These are phyloP conservation scores for Hydractinia symbiolongicarpus DNA, from an alignment of 30 jellyfish, hydroid and myxozoan species.

Conservation along the genomic window DNA sequence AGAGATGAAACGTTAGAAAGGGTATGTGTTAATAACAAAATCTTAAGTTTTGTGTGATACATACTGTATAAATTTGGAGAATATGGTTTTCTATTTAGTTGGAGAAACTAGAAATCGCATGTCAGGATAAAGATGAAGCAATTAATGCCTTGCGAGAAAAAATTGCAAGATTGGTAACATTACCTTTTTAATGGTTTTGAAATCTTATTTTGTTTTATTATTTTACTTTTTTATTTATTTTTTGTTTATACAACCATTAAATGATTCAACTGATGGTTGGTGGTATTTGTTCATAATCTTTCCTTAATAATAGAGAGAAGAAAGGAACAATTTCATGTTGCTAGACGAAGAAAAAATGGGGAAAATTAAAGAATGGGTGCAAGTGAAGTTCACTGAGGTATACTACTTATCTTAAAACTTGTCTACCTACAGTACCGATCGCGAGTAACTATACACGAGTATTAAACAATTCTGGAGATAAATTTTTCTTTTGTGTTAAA, in stretches of 20 bases:
- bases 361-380: conserved; percentile 76
- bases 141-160: conserved; percentile 51
- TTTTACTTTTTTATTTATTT: not conserved
- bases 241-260: not conserved
- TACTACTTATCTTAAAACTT: not conserved
- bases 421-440: too few relatives aligned
- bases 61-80: not conserved
- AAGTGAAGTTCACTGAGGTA: conserved; percentile 66
- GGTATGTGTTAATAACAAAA: conserved; percentile 18
- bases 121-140: conserved; percentile 70
- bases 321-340: conserved; percentile 49
- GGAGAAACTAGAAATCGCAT: conserved; percentile 33
- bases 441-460: too few relatives aligned
- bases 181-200: not conserved
- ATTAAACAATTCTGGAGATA: too few relatives aligned
- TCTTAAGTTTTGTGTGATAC: not conserved
- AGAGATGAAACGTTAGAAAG: conserved; percentile 49
- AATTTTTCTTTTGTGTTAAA: too few relatives aligned
- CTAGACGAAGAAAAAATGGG: conserved; percentile 75
- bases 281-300: not conserved
- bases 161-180: conserved; percentile 61
- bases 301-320: conserved; percentile 49
- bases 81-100: not conserved
- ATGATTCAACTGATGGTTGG: not conserved
- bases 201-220: not conserved